These are phyloP conservation scores for Orchesella flavescens DNA, from an alignment of 2,888 invertebrate genomes.

Conservation along the genomic window DNA sequence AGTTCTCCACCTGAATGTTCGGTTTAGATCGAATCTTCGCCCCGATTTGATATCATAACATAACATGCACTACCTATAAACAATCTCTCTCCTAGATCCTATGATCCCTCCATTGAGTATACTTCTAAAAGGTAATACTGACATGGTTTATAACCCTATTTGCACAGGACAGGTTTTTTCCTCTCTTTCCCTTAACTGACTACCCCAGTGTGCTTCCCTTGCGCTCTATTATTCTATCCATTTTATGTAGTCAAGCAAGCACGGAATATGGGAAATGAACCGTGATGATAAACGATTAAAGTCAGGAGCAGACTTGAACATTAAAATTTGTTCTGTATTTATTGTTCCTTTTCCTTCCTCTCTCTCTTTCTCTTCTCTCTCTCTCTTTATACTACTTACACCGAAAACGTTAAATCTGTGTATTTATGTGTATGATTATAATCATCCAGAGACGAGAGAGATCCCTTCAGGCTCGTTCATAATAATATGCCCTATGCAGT, in stretches of 20 bases:
- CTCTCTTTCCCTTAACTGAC: constrained; percentile 26
- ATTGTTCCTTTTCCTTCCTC: constrained; percentile 48
- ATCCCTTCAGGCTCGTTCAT: constrained; percentile 36
- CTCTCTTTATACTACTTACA: background rate
- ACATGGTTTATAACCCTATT: constrained; percentile 59
- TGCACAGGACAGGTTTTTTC: constrained; percentile 51
- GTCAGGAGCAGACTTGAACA: constrained; percentile 60
- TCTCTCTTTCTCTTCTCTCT: constrained; percentile 14
- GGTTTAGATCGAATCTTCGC: constrained; percentile 8
- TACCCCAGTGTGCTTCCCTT: background rate
- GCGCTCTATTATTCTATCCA: constrained; percentile 34
- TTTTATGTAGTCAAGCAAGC: constrained; percentile 45
- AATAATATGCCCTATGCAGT: background rate
- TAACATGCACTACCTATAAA: no score
- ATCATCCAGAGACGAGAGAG: constrained; percentile 35
- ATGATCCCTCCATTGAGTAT: background rate
- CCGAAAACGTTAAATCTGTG: constrained; percentile 39
- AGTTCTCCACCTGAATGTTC: constrained; percentile 32
- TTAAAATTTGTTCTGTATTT: constrained; percentile 60
- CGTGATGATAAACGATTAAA: constrained; percentile 63
- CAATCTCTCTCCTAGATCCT: background rate
- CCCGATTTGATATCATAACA: no score
- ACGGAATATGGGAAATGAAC: constrained; percentile 60
- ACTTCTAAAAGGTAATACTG: constrained; percentile 34
- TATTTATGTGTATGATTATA: constrained; percentile 55